These are phyloP conservation scores for Papilio protenor DNA, from an alignment of 2,888 invertebrate species.

Conservation along the genomic window DNA sequence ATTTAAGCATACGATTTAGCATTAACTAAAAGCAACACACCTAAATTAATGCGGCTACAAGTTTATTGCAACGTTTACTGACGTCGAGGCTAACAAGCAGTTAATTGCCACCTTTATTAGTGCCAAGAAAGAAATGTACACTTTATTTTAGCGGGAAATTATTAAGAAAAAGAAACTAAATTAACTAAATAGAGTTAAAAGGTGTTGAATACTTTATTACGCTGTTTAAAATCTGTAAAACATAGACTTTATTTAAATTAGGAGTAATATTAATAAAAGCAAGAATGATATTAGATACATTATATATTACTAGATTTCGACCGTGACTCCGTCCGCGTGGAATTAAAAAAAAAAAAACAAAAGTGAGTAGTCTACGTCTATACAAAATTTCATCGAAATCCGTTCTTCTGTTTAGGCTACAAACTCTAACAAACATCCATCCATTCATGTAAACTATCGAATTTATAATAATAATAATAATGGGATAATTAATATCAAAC, in stretches of 20 bases:
- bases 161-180: slow-evolving; percentile 3
- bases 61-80: slow-evolving; percentile 34
- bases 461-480: no score
- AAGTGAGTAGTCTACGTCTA: no score
- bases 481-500: not conserved
- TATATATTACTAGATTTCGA: no score
- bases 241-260: not conserved
- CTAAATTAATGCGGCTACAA: slow-evolving; percentile 30
- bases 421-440: no score
- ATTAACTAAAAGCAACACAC: slow-evolving; percentile 29
- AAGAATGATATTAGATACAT: not conserved
- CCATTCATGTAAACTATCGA: no score
- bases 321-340: no score
- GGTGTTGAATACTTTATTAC: not conserved
- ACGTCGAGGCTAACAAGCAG: slow-evolving; percentile 26
- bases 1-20: slow-evolving; percentile 13
- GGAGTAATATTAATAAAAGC: not conserved
- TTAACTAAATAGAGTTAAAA: not conserved
- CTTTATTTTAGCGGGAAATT: slow-evolving; percentile 7
- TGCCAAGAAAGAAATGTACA: slow-evolving; percentile 23
- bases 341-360: no score
- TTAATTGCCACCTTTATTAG: slow-evolving; percentile 34
- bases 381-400: no score
- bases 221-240: not conserved
- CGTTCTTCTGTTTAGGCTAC: no score